A percentile compares a stretch with the other conserved stretches of the same genome.
Conservation (phyloP, 2,797 vertebrate genomes). For the Mus caroli region DNA sequence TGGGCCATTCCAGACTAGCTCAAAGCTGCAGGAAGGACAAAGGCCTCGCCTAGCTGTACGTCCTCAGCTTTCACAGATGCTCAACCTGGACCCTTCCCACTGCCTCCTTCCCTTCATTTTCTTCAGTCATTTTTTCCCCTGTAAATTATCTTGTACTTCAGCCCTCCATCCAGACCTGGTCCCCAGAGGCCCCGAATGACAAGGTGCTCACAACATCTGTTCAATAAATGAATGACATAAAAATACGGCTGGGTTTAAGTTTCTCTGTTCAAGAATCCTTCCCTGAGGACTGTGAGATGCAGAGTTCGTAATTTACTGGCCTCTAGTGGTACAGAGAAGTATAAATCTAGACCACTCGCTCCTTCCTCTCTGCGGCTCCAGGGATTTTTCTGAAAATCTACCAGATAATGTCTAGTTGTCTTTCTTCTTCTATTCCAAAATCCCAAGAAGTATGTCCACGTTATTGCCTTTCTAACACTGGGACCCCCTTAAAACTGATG, state of each 20-base stretch:
- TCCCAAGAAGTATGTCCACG: neutral
- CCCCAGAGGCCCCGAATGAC: neutral
- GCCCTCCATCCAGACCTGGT: neutral
- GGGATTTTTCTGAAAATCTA: constrained; percentile 11
- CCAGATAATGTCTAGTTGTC: neutral
- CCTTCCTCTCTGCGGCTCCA: neutral
- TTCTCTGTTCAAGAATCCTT: constrained; percentile 18
- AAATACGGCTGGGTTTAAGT: constrained; percentile 4
- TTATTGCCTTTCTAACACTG: constrained; percentile 23
- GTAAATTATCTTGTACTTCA: neutral
- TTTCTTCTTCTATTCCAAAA: neutral
- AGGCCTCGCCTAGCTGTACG: neutral
- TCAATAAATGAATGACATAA: constrained; percentile 29
- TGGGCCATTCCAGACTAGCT: neutral
- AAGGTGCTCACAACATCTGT: constrained; percentile 15
- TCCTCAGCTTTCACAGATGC: neutral
- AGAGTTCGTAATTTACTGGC: neutral
- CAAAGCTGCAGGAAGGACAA: accelerated
- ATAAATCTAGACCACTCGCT: neutral
- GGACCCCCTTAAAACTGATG: neutral
- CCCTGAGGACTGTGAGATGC: neutral
- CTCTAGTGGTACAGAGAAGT: neutral
- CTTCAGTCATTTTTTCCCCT: neutral
- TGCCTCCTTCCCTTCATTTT: neutral
- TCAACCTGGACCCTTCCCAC: neutral